Conservation (phyloP, 2,888 invertebrate species). For the Monochamus alternatus region DNA sequence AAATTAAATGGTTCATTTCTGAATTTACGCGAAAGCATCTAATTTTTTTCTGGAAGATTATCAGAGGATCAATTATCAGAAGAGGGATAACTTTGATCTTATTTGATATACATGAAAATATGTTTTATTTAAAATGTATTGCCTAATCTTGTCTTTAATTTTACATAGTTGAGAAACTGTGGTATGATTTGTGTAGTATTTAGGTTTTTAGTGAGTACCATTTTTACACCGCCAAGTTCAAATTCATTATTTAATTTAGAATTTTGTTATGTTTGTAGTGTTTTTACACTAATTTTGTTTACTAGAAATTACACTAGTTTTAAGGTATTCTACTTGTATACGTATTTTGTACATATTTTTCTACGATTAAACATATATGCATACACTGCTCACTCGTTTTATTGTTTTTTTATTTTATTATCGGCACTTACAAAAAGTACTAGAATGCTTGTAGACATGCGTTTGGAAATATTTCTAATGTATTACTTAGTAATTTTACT, state of each 20-base stretch:
- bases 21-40: too few species aligned
- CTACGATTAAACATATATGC: constrained; percentile 55
- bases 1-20: too few species aligned
- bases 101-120: too few species aligned
- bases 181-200: constrained; percentile 31
- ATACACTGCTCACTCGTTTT: constrained; percentile 37
- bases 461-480: background rate
- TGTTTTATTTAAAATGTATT: background rate
- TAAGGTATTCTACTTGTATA: constrained; percentile 38
- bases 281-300: constrained; percentile 36
- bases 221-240: constrained; percentile 54
- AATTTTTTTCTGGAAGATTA: too few species aligned
- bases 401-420: background rate
- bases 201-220: constrained; percentile 32
- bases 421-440: too few species aligned
- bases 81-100: too few species aligned
- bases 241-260: constrained; percentile 47
- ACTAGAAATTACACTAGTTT: constrained; percentile 36
- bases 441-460: background rate
- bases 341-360: constrained; percentile 60
- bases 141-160: constrained; percentile 5
- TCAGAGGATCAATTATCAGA: too few species aligned
- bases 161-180: background rate
- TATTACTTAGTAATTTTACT: too few species aligned
- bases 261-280: constrained; percentile 53